Evolutionary conservation across 2,888 invertebrate genomes (phyloP).

Genomic region (Hypselothyrea guttata): DNA sequence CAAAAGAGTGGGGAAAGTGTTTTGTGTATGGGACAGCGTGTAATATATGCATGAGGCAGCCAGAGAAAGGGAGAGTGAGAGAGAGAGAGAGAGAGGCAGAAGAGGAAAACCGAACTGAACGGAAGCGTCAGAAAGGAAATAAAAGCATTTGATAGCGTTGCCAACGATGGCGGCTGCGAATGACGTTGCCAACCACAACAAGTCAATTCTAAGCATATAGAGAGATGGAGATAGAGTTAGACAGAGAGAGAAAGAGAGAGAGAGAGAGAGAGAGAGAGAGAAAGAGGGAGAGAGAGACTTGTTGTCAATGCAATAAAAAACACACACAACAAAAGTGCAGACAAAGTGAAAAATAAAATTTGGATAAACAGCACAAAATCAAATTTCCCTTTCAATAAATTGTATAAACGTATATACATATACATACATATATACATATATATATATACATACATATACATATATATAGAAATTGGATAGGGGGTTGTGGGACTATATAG

Average conservation of each 20-base stretch:
- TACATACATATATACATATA: too few species aligned
- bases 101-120: conserved; percentile 4
- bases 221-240: not conserved
- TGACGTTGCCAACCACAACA: conserved; percentile 52
- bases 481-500: too few species aligned
- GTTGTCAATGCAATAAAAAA: conserved; percentile 24
- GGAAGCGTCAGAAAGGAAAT: conserved; percentile 63
- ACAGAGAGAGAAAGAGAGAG: not conserved
- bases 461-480: too few species aligned
- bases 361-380: conserved; percentile 66
- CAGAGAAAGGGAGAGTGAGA: too few species aligned
- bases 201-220: not conserved
- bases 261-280: not conserved
- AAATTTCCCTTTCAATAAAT: conserved; percentile 50
- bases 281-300: not conserved
- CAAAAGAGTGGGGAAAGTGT: not conserved
- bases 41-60: conserved; percentile 38
- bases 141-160: conserved; percentile 59
- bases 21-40: conserved; percentile 15
- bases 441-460: too few species aligned
- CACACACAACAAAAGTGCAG: conserved; percentile 42
- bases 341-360: conserved; percentile 70
- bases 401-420: conserved; percentile 8
- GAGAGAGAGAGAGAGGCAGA: not conserved
- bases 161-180: conserved; percentile 51